Base-by-base conservation (phyloP, 2,113 vertebrate genomes). In the Nyctibius bracteatus region DNA sequence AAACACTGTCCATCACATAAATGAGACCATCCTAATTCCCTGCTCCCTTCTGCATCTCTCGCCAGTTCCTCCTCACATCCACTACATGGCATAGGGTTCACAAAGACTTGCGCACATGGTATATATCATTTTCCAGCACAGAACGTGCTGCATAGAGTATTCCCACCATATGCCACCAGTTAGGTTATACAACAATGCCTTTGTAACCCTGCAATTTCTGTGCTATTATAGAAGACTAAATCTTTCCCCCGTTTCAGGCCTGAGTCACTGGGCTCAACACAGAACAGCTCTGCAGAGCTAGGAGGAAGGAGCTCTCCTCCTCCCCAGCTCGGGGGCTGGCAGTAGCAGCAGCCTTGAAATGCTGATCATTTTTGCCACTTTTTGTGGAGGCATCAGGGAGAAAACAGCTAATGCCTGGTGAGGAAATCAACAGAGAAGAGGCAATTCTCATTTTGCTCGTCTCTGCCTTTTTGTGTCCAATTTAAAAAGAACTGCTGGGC, bases 371-470 rank as follows among this genome's bases (percentile, higher is more conserved):
- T 83, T 75, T 87, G 70, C 81, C 84, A 86, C 92, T 92, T 91
- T 89, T 82, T 93, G 91, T 87, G 80, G 82, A 86, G 94, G 86
- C 19, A 44, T 96, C 61, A 67, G 90, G 37, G 88, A 96, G 94
- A 90, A 96, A 96, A 90, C 65, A 93, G 94, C 88, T 96, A 95
- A 94, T 94, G 80, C 80, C 31, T 93, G 80, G 61, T 55, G 58
- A 91, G 44, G 68, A 94, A 96, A 89, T 61, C 83, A 68, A 71
- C 66, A 88, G 68, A 63, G 67, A 82, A 83, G 90, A 96, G 80
- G 80, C 77, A 65, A 12, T 79, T 91, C 86, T 87, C 37, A 6
- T 35, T 91, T 92, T 82, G 73, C 54, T 94, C 73, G 78, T 79
- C 94, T 90, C 58, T 96, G 85, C 58, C 78, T 86, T 95, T 95